Evolutionary conservation across 2,797 vertebrate genomes (phyloP).

Genomic region (Hypotaenidia philippensis): DNA sequence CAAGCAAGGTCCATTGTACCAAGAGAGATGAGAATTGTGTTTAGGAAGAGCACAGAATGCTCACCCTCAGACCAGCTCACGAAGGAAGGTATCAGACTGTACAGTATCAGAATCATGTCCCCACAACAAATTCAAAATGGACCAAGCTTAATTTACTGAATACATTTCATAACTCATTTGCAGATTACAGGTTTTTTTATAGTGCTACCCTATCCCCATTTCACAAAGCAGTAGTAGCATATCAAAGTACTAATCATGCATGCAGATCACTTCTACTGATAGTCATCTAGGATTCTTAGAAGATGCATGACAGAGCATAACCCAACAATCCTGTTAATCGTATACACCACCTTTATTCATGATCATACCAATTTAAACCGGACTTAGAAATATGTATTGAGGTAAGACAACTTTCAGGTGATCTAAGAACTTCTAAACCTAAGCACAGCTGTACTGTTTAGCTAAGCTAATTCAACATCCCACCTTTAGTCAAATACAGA

Average conservation of each 20-base stretch:
- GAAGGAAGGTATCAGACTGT: background rate
- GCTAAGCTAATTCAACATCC: background rate
- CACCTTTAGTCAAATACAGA: background rate
- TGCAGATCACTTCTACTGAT: constrained; percentile 38
- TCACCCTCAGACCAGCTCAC: background rate
- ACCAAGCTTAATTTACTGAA: background rate
- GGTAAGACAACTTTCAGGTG: background rate
- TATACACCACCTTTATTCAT: background rate
- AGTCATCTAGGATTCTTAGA: constrained; percentile 4
- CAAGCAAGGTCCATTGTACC: background rate
- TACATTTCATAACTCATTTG: constrained; percentile 5
- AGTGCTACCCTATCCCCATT: background rate
- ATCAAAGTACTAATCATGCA: constrained; percentile 36
- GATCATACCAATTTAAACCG: background rate
- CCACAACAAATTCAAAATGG: background rate
- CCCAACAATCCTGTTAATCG: background rate
- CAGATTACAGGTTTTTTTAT: constrained; percentile 26
- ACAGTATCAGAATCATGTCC: background rate
- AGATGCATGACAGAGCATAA: background rate
- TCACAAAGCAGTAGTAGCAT: background rate
- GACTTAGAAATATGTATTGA: background rate
- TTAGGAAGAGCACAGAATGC: background rate
- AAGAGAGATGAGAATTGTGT: background rate
- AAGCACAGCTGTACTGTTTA: background rate
- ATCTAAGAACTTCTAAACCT: background rate